Evolutionary conservation across 2,113 vertebrate genomes (phyloP).

Genomic region (Falco punctatus): DNA sequence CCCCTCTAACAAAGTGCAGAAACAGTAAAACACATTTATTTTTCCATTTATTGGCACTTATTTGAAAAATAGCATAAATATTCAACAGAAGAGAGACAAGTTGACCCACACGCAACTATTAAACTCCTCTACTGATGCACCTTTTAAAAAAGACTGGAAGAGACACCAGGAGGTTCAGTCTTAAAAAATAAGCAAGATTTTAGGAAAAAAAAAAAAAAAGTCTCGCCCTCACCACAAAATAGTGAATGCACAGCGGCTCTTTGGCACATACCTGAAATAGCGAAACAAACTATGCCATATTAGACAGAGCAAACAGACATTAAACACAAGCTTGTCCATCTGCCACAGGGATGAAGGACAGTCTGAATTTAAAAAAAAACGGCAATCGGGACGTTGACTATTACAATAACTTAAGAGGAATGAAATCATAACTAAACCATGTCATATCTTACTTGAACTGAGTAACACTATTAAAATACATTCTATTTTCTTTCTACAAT

Average conservation of each 20-base stretch:
- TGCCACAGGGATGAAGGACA: background rate
- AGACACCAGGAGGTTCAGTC: background rate
- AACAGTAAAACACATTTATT: background rate
- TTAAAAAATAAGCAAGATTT: conserved; percentile 8
- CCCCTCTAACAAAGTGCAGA: background rate
- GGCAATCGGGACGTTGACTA: background rate
- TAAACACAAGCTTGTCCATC: background rate
- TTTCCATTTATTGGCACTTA: conserved; percentile 62
- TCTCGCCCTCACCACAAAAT: conserved; percentile 22
- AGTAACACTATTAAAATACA: conserved; percentile 17
- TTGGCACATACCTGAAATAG: conserved; percentile 39
- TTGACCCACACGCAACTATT: background rate
- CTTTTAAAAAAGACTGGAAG: background rate
- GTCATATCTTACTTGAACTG: background rate
- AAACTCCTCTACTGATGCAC: background rate
- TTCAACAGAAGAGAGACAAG: conserved; percentile 42
- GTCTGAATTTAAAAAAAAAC: background rate
- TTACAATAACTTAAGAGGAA: conserved; percentile 51
- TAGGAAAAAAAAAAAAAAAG: background rate
- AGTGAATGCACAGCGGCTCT: conserved; percentile 2
- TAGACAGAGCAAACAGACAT: background rate
- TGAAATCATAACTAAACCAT: conserved; percentile 12
- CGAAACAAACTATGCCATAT: background rate
- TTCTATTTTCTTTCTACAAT: background rate
- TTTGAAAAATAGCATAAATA: conserved; percentile 65